These are phyloP conservation scores for Myiothlypis coronata DNA, from an alignment of 2,797 vertebrate species.

Conservation along the genomic window DNA sequence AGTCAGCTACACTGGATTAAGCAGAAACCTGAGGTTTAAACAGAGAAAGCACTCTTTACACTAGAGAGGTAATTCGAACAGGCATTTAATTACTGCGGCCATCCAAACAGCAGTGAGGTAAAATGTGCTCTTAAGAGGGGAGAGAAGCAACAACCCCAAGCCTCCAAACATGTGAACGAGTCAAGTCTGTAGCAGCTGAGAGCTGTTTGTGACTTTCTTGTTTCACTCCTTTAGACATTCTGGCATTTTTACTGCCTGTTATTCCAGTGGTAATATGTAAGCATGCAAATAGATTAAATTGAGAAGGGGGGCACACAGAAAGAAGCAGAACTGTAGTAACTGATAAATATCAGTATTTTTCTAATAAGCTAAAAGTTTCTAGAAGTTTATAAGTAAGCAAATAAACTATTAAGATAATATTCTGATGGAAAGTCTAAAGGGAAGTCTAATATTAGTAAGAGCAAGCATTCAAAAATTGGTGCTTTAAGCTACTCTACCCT, in stretches of 20 bases:
- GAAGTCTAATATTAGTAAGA: background rate
- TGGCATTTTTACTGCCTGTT: constrained; percentile 77
- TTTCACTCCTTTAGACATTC: constrained; percentile 68
- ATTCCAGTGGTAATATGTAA: constrained; percentile 74
- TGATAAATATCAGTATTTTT: background rate
- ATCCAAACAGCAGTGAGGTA: constrained; percentile 6
- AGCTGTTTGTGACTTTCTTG: constrained; percentile 64
- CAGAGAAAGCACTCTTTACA: background rate
- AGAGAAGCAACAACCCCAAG: background rate
- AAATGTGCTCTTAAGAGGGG: background rate
- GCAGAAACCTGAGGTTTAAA: background rate
- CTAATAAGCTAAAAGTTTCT: background rate
- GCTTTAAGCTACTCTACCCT: background rate
- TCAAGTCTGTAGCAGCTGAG: constrained; percentile 58
- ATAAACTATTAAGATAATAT: background rate
- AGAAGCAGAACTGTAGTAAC: background rate
- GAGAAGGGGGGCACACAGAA: background rate
- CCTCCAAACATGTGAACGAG: background rate
- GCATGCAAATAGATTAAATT: constrained; percentile 61
- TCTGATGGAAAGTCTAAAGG: background rate
- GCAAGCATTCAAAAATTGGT: background rate
- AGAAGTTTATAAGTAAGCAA: background rate
- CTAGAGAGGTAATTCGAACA: constrained; percentile 10
- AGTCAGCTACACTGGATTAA: background rate
- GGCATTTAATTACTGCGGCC: constrained; percentile 42